Evolutionary conservation across 2,113 vertebrate genomes (phyloP).

Genomic region (Nansenia antarctica): DNA sequence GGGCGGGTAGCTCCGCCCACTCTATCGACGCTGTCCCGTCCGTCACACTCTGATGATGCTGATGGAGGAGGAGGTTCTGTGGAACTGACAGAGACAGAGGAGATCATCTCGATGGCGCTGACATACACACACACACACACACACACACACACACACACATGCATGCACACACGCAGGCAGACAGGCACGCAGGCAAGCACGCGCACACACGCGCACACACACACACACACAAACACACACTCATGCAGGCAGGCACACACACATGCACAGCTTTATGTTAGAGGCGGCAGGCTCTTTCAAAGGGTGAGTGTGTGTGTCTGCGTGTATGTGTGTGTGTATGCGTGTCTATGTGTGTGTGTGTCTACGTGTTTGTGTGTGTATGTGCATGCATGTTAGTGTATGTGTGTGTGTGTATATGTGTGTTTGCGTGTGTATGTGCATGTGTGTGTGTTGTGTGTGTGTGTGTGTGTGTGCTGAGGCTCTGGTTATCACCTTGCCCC

Average conservation of each 20-base stretch:
- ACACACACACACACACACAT: not conserved
- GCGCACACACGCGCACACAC: not conserved
- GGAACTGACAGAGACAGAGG: slow-evolving; percentile 51
- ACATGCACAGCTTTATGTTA: too few relatives aligned
- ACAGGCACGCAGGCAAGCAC: too few relatives aligned
- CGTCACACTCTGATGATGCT: slow-evolving; percentile 76
- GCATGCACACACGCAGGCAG: too few relatives aligned
- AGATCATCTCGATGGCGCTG: not conserved
- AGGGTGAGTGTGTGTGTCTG: not conserved
- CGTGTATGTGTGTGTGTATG: too few relatives aligned
- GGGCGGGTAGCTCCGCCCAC: not conserved
- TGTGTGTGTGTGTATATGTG: not conserved
- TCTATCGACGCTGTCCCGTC: not conserved
- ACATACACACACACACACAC: slow-evolving; percentile 12
- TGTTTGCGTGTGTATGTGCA: not conserved
- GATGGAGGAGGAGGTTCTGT: slow-evolving; percentile 73
- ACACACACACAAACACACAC: not conserved
- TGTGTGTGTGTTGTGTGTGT: too few relatives aligned
- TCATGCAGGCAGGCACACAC: too few relatives aligned
- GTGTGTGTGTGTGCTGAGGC: too few relatives aligned
- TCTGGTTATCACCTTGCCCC: slow-evolving; percentile 76
- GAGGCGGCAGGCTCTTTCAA: too few relatives aligned
- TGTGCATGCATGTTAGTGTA: too few relatives aligned
- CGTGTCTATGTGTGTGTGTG: too few relatives aligned
- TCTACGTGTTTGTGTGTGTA: too few relatives aligned